Percentiles rank a stretch among this genome's conserved stretches.
phyloP scores from a whole-genome alignment of 2,797 vertebrate genomes.

The Pachyuromys duprasi region DNA sequence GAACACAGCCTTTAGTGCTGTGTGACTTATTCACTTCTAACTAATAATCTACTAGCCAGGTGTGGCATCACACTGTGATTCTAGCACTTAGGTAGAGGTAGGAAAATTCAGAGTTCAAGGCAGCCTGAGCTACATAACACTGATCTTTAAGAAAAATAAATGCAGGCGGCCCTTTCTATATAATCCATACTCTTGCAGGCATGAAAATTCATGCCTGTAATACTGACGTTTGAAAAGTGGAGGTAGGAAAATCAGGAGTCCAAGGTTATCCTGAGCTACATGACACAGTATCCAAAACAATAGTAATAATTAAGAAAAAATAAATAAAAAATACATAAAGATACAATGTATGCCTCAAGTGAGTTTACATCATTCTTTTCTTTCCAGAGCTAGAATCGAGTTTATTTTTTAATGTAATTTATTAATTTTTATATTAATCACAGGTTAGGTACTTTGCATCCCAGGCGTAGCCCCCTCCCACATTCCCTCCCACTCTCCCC shows the following conservation, averaged over 20 bases:
- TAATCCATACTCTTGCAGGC: not conserved
- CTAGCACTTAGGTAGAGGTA: not conserved
- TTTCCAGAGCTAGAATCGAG: too few relatives aligned
- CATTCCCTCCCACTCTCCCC: too few relatives aligned
- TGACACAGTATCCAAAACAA: not conserved
- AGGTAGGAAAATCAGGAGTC: not conserved
- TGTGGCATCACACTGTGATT: not conserved
- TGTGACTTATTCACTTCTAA: slow-evolving; percentile 1
- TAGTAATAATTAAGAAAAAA: not conserved
- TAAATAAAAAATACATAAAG: not conserved
- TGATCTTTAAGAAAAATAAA: not conserved
- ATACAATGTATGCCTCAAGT: not conserved
- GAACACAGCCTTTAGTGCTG: not conserved
- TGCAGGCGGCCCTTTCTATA: not conserved
- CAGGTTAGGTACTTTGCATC: too few relatives aligned
- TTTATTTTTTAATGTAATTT: too few relatives aligned
- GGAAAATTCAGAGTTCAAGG: not conserved
- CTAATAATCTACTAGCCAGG: not conserved
- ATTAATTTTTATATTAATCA: too few relatives aligned
- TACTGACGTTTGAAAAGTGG: not conserved
- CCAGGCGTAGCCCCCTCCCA: too few relatives aligned
- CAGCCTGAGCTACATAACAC: not conserved
- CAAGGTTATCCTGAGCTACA: not conserved
- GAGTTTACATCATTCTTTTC: not conserved
- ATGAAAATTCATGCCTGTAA: not conserved